Base-by-base conservation (phyloP, 2,888 invertebrate genomes). In the Athalia rosae region DNA sequence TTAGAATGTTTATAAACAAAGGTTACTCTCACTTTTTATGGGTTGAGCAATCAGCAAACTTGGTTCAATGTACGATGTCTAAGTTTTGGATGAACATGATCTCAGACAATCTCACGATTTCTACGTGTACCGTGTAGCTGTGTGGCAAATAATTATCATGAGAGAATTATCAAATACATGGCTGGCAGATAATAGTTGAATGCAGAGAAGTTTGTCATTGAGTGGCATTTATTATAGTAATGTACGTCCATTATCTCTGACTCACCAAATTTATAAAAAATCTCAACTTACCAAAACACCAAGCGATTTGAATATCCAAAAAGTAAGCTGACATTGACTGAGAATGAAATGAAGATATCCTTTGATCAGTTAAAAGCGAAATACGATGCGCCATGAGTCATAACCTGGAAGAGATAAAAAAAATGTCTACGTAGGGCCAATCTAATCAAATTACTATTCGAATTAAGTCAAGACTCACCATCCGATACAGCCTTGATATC, bases 351-450 rank as follows among this genome's bases (percentile, higher is more conserved):
- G 28, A 66, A 45, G 15, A 41, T 48, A 41, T 50, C 8, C 41
- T n/a, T n/a, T 48, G 53, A 53, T 41, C 6, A 64, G 41, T 43
- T 28, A 50, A 9, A 53, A 43, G 43, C 9, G 59, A 66, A 78
- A 78, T 69, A 45, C 48, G 53, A 77, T 45, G 8, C 59, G 41
- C 45, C 63, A 80, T 82, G 82, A 81, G 76, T 81, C 81, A 83
- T 83, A 83, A 83, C 83, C 83, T 83, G 69, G 7, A 82, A 82
- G 74, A 69, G 80, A 79, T 71, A 53, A 41, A 58, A 56, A 13
- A 7, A 59, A 58, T 58, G 13, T 43, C 15, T n/a, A 7, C 56
- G 45, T 66, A 8, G 43, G 66, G 41, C 43, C 47, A 66, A 50
- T 48, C 6, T 47, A 48, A 63, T 48, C 41, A 41, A 6, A 9